Base-by-base conservation (phyloP, 2,113 vertebrate genomes). In the Picathartes gymnocephalus region DNA sequence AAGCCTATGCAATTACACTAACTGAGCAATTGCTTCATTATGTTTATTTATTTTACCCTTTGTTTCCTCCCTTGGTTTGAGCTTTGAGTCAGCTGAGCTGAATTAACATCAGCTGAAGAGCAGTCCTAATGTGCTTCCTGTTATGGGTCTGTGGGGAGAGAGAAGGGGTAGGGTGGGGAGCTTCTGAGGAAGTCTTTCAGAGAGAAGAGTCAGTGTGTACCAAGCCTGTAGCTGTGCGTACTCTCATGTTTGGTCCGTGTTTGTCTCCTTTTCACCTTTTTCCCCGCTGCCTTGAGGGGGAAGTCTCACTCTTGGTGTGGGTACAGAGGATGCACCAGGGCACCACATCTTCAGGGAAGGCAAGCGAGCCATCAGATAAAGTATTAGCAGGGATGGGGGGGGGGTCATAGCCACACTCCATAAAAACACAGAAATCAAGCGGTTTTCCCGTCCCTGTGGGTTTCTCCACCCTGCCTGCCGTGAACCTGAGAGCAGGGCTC, bases 1-100 rank as follows among this genome's bases (percentile, higher is more conserved):
- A 95, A 96, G 87, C 79, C 31, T 27, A 20, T 70, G 90, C 71
- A 97, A 92, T 96, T 96, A 95, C 80, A 88, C 30, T 71, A 72
- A 84, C 61, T 53, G 90, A 94, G 81, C 93, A 90, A 96, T 85
- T 58, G 47, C 31, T 93, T 88, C 64, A 39, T 95, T 96, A 74
- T 73, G 88, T 90, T 86, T 80, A 70, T 76, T 94, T 94, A 69
- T 88, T 93, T 94, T 93, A 66, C 24, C 20, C 77, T 88, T 93
- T 96, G 71, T 92, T 95, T 65, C 54, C 66, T 87, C 50, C 33
- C 33, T 69, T 77, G 0, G 0, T 45, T 88, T 35, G 35, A 88
- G 44, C 51, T 92, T 85, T 80, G 71, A 90, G 69, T 82, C 84
- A 61, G 18, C 33, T 58, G 81, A 80, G 54, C 58, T 58, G 79